Base-by-base conservation (phyloP, 53 echinoderm and acorn worm species). In the Patiria pectinifera region DNA sequence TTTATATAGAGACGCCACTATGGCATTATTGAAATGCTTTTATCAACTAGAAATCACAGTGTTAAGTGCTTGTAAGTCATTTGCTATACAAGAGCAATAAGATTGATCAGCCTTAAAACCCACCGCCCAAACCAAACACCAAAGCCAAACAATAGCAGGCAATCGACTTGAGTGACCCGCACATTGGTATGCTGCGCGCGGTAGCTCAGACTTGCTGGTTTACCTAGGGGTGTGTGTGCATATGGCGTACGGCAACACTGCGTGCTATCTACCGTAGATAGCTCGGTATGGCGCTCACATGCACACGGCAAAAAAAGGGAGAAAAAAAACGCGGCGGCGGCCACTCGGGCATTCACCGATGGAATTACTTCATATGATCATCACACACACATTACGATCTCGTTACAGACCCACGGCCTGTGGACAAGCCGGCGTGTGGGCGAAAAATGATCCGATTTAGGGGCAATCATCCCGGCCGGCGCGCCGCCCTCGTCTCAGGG, bases 281-380 rank as follows among this genome's bases (percentile, higher is more conserved):
- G 82, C 91, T 49, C 53, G 53, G 53, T 53, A 53, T 53, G 53
- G 8, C 53, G 53, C 82, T 18, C 53, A 46, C 19, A 43, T 18
- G 21, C 48, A 63, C 85, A 63, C 81, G 46, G 82, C 74, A 81
- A 43, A 53, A 48, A 35, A 47, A 45, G 16, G 53, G 5, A 75
- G 71, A 18, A 58, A 48, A 70, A 53, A 53, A 76, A 76, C 59
- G 76, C 76, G 87, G 48, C 63, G 66, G 91, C 91, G 88, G 87
- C 93, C 93, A 87, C 82, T 80, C 93, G 93, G 93, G 71, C 93
- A 93, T 93, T 92, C 93, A 93, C 88, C 82, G 82, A 90, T 90
- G 81, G 81, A 80, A 81, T 90, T 90, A 82, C 87, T 82, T 85
- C 79, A 88, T 88, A 87, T 83, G 93, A 82, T 82, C 87, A 82